These are phyloP conservation scores for Agrochola lychnidis DNA, from an alignment of 2,888 invertebrate genomes.

Conservation along the genomic window DNA sequence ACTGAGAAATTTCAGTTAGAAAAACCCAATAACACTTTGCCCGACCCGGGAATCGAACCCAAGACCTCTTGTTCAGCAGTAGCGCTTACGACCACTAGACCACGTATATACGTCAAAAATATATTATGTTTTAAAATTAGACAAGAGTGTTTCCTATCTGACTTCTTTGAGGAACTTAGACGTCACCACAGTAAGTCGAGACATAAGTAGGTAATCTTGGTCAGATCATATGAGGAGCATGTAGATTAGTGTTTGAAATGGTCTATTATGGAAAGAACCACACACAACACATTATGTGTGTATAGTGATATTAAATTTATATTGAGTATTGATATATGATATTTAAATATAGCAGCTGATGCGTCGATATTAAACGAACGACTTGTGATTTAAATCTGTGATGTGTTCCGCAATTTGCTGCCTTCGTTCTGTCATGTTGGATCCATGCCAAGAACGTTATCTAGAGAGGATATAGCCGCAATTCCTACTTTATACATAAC, in stretches of 20 bases:
- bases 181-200: too few relatives aligned
- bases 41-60: too few relatives aligned
- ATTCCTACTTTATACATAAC: conserved; percentile 24
- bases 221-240: too few relatives aligned
- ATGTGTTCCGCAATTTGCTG: conserved; percentile 18
- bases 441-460: conserved; percentile 26
- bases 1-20: too few relatives aligned
- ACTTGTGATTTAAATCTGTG: conserved; percentile 20
- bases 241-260: not conserved
- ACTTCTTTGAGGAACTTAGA: too few relatives aligned
- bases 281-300: not conserved
- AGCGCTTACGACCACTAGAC: too few relatives aligned
- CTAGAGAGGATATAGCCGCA: not conserved
- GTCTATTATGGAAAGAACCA: not conserved
- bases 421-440: conserved; percentile 32
- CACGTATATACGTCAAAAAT: too few relatives aligned
- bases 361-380: conserved; percentile 13
- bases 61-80: too few relatives aligned
- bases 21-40: too few relatives aligned
- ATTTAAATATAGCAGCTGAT: not conserved
- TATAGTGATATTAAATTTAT: too few relatives aligned
- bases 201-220: too few relatives aligned
- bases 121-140: not conserved
- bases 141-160: not conserved
- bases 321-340: not conserved